Conservation (phyloP, 2,888 invertebrate species). For the Volucella bombylans region DNA sequence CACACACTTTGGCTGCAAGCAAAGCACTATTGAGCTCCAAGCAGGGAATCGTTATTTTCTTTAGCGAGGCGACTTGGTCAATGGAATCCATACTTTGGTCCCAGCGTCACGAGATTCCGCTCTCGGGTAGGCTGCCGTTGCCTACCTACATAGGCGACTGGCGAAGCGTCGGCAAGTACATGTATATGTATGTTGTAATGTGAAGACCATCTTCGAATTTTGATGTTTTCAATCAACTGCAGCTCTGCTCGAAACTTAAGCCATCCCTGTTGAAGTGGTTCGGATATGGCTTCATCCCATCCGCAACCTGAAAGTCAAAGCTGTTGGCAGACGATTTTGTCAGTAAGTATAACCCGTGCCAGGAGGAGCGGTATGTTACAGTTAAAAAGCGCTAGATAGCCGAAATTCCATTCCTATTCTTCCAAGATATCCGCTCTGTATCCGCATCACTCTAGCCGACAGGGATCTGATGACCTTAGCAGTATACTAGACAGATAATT, state of each 20-base stretch:
- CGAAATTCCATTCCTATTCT: no score
- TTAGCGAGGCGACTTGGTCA: neutral
- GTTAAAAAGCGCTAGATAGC: no score
- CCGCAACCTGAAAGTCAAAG: neutral
- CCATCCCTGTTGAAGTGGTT: no score
- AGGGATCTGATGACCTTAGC: conserved; percentile 34
- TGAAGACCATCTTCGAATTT: no score
- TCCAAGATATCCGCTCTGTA: conserved; percentile 19
- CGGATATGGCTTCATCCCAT: neutral
- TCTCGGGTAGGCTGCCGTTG: neutral
- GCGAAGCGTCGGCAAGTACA: neutral
- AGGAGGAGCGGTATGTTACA: neutral
- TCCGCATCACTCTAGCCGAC: conserved; percentile 35
- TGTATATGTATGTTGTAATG: no score
- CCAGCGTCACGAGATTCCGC: neutral
- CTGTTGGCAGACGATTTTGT: no score
- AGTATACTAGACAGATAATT: conserved; percentile 44
- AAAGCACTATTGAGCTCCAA: neutral
- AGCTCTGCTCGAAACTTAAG: no score
- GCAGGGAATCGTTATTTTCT: neutral
- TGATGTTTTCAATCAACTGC: no score
- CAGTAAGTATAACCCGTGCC: conserved; percentile 3
- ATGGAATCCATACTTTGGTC: neutral
- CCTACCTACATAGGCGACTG: neutral
- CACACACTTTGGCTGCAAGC: no score